A percentile compares a stretch with the other conserved stretches of the same genome.
phyloP scores from a whole-genome alignment of 1,140 invertebrate species.

The Caenorhabditis tropicalis region DNA sequence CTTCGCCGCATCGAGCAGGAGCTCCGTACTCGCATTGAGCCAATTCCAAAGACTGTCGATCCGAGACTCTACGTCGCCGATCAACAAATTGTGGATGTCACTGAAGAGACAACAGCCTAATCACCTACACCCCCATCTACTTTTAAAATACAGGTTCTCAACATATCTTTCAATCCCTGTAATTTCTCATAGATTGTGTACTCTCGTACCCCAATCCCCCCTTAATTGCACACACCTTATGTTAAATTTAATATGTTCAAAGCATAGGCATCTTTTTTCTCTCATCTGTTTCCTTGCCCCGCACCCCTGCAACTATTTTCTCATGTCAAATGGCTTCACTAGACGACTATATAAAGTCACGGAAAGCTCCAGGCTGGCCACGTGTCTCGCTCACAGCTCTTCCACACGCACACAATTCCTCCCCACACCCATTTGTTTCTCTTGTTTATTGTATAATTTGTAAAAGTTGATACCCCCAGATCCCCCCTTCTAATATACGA shows the following conservation, averaged over 20 bases:
- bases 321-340: slow-evolving; percentile 19
- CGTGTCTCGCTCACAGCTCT: slow-evolving; percentile 41
- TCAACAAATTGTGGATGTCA: slow-evolving; percentile 42
- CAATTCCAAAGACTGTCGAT: slow-evolving; percentile 87
- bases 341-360: neutral
- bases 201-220: neutral
- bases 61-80: slow-evolving; percentile 57
- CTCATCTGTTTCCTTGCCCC: neutral
- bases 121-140: neutral
- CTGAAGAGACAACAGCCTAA: slow-evolving; percentile 11
- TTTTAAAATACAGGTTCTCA: neutral
- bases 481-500: neutral
- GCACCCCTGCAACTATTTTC: slow-evolving; percentile 19
- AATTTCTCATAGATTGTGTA: slow-evolving; percentile 32
- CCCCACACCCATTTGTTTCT: neutral
- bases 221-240: slow-evolving; percentile 17
- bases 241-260: slow-evolving; percentile 29
- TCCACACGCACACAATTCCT: neutral
- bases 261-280: slow-evolving; percentile 17
- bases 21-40: slow-evolving; percentile 97
- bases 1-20: slow-evolving; percentile 95
- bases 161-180: neutral
- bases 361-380: slow-evolving; percentile 41
- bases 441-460: slow-evolving; percentile 43
- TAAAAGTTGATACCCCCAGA: slow-evolving; percentile 34